These are phyloP conservation scores for Ursus arctos DNA, from an alignment of 2,113 vertebrate genomes.

Conservation along the genomic window DNA sequence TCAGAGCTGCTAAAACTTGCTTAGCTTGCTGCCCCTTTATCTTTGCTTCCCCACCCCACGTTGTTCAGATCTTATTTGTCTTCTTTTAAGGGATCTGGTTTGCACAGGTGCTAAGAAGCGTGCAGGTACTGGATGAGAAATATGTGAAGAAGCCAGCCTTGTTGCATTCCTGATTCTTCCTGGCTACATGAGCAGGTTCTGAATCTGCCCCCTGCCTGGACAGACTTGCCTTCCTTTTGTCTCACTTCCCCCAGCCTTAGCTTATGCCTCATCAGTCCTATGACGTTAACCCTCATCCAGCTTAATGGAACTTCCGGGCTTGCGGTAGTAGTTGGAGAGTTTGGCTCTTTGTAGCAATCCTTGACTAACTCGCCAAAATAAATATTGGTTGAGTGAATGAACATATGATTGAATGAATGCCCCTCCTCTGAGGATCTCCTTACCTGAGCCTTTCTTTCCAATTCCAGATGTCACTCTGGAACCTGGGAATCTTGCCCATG, in stretches of 20 bases:
- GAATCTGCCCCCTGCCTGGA: not conserved
- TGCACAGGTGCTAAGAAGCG: not conserved
- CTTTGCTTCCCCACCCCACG: not conserved
- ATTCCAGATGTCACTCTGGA: not conserved
- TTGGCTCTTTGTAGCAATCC: not conserved
- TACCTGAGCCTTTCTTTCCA: not conserved
- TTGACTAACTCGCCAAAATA: not conserved
- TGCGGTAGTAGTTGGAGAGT: not conserved
- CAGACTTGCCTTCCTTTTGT: not conserved
- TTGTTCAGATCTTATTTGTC: not conserved
- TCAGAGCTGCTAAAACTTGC: not conserved
- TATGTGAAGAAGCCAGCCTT: not conserved
- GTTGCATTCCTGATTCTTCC: not conserved
- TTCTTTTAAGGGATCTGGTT: not conserved
- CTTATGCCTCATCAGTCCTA: not conserved
- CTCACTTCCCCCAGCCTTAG: not conserved
- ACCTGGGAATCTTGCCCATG: not conserved
- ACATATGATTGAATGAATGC: not conserved
- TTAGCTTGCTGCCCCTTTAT: not conserved
- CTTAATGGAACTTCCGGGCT: not conserved
- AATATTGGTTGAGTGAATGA: not conserved
- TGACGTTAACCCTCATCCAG: rapidly evolving
- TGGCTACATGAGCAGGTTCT: not conserved
- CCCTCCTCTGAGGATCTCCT: not conserved
- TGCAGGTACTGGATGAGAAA: not conserved